phyloP scores from a whole-genome alignment of 2,113 vertebrate genomes.

The Lota lota region DNA sequence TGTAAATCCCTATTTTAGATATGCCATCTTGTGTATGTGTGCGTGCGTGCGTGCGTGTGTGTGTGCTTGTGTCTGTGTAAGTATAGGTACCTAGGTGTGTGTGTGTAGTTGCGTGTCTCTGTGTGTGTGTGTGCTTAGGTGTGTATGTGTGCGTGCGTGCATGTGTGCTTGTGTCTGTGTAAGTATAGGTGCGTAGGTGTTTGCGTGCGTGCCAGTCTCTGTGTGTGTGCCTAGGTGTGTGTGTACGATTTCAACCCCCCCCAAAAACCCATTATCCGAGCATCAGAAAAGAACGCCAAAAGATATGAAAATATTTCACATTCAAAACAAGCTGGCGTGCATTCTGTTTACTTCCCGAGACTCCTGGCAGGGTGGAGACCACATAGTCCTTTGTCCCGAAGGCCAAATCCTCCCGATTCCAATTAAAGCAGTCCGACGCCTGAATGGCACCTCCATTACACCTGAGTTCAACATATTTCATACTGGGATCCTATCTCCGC shows the following conservation, averaged over 20 bases:
- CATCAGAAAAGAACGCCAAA: too few species aligned
- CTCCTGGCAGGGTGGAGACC: slow-evolving; percentile 21
- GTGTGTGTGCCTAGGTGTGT: too few species aligned
- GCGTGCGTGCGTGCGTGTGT: not conserved
- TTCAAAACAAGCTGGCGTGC: not conserved
- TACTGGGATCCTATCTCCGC: slow-evolving; percentile 54
- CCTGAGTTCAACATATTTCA: slow-evolving; percentile 56
- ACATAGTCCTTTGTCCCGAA: slow-evolving; percentile 31
- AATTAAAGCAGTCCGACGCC: slow-evolving; percentile 48
- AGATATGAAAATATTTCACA: too few species aligned
- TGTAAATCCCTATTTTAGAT: slow-evolving; percentile 6
- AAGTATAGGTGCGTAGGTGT: too few species aligned
- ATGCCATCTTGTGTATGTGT: slow-evolving; percentile 1
- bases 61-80: not conserved
- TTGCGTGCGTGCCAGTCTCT: too few species aligned
- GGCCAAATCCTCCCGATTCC: slow-evolving; percentile 40
- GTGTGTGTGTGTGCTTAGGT: too few species aligned
- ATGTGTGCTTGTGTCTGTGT: too few species aligned
- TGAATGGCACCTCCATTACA: slow-evolving; percentile 64
- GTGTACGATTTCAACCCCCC: too few species aligned
- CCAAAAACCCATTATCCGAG: too few species aligned
- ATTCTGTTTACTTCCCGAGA: slow-evolving; percentile 9
- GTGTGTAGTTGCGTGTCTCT: not conserved
- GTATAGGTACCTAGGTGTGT: too few species aligned
- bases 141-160: too few species aligned